A percentile compares a stretch with the other conserved stretches of the same genome.
These are phyloP conservation scores for Halisarca cf. caerulea DNA, from an alignment of 37 sponge, comb jelly and placozoan species.

Conservation along the genomic window DNA sequence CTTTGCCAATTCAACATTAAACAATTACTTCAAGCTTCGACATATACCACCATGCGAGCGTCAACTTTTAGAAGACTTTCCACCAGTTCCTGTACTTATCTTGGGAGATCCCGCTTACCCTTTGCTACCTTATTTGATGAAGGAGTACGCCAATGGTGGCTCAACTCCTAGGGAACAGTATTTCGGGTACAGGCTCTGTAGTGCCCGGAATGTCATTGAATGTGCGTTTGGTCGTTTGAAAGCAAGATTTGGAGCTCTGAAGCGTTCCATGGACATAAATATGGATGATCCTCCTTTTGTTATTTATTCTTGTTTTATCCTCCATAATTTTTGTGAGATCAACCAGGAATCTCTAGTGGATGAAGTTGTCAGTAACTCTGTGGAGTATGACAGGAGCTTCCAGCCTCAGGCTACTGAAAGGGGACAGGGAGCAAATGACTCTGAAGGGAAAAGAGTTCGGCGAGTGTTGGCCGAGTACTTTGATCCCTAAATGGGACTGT, in stretches of 20 bases:
- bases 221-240: no score
- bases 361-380: neutral
- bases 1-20: no score
- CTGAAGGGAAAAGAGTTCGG: conserved; percentile 35
- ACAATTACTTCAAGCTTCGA: no score
- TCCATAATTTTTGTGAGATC: conserved; percentile 25
- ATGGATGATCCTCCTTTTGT: no score
- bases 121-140: no score
- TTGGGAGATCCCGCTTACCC: no score
- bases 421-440: neutral
- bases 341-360: conserved; percentile 20
- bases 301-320: conserved; percentile 30
- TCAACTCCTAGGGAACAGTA: no score
- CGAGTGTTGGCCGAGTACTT: conserved; percentile 20
- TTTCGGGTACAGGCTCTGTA: no score
- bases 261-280: no score
- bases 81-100: neutral
- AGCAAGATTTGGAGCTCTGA: no score
- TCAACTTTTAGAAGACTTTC: neutral
- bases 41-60: neutral
- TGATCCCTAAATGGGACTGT: conserved; percentile 42
- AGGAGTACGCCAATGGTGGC: no score
- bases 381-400: neutral
- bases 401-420: neutral
- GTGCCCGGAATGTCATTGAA: no score